A percentile compares a stretch with the other conserved stretches of the same genome.
Evolutionary conservation across 2,113 vertebrate species (phyloP).

Genomic region (Rhadina sibilatrix): DNA sequence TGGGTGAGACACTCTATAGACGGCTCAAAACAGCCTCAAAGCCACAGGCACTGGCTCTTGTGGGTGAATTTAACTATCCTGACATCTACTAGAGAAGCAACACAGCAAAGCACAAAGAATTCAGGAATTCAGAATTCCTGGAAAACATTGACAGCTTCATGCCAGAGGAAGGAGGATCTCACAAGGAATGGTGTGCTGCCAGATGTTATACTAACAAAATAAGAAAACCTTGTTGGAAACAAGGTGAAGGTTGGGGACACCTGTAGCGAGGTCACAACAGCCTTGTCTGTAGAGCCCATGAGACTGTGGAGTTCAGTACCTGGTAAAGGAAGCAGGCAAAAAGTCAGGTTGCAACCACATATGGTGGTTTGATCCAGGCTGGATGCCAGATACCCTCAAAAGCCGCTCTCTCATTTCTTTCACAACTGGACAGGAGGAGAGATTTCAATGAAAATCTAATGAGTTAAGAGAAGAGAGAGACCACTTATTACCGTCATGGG

Average conservation of each 20-base stretch:
- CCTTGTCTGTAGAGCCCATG: neutral
- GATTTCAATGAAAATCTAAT: neutral
- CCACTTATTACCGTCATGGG: rapidly evolving
- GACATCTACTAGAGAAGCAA: neutral
- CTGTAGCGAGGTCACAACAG: rapidly evolving
- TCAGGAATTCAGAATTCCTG: neutral
- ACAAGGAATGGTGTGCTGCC: neutral
- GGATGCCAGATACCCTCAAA: neutral
- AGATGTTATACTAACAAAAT: rapidly evolving
- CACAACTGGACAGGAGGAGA: neutral
- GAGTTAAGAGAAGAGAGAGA: neutral
- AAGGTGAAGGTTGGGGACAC: neutral
- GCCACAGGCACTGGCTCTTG: neutral
- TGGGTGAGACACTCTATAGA: neutral
- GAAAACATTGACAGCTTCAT: neutral
- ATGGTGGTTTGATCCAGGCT: neutral
- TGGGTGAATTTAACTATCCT: neutral
- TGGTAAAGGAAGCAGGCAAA: neutral
- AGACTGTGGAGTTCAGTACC: too few relatives aligned
- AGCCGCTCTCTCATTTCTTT: neutral
- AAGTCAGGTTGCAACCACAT: neutral
- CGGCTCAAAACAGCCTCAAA: neutral
- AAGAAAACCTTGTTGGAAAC: neutral
- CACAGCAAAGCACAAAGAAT: neutral
- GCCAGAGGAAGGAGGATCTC: neutral